Evolutionary conservation across 2,888 invertebrate genomes (phyloP).

Genomic region (Cantharis rustica): DNA sequence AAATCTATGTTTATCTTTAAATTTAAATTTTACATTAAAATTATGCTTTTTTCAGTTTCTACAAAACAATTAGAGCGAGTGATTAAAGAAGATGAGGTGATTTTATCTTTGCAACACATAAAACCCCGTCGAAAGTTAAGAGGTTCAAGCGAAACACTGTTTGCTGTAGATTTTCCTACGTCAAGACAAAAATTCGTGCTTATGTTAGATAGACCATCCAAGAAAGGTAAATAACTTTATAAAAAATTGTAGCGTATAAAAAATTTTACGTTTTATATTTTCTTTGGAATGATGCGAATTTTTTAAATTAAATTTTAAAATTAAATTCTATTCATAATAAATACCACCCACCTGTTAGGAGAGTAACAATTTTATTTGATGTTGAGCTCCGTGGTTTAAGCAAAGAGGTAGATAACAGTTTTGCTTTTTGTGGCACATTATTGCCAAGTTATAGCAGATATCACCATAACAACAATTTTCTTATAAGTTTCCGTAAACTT

Average conservation of each 20-base stretch:
- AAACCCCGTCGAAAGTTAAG: slow-evolving; percentile 57
- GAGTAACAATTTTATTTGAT: background rate
- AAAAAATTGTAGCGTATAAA: background rate
- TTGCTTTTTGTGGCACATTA: background rate
- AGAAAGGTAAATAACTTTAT: slow-evolving; percentile 55
- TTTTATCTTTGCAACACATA: slow-evolving; percentile 60
- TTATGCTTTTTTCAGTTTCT: slow-evolving; percentile 52
- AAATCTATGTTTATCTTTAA: too few relatives aligned
- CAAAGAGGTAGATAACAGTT: background rate
- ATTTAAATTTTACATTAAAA: background rate
- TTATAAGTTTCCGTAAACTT: too few relatives aligned
- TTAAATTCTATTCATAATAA: background rate
- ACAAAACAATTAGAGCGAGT: slow-evolving; percentile 59
- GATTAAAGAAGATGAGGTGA: slow-evolving; percentile 60
- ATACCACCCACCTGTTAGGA: background rate
- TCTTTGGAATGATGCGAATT: background rate
- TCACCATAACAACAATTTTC: background rate
- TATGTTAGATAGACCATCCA: slow-evolving; percentile 60
- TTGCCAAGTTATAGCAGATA: background rate
- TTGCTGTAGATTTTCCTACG: slow-evolving; percentile 61
- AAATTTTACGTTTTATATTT: background rate
- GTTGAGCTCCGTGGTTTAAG: background rate
- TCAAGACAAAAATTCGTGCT: slow-evolving; percentile 61
- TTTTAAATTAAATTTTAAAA: background rate
- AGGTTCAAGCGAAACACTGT: slow-evolving; percentile 59